Evolutionary conservation across 2,797 vertebrate species (phyloP), one percentile per base, ranked within the genome.

Genomic region (Botia almorhae): DNA sequence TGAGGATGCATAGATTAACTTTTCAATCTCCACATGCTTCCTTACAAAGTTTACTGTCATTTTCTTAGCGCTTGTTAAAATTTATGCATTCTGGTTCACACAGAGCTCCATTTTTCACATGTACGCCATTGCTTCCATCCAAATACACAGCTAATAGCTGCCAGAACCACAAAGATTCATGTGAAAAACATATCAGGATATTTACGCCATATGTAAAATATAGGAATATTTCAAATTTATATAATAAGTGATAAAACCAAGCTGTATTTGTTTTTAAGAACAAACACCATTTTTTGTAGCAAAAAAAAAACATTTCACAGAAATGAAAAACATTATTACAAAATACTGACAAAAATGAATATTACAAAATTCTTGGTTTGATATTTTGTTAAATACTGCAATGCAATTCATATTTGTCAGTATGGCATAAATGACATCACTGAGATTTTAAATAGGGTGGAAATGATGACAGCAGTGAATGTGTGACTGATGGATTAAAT

Each of bases 1-100:
- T 79, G 61, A 83, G 46, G 11, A 48, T 76, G 43, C 58, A 74
- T 65, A 76, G 50, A 80, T 81, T 75, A 69, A 70, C 33, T 23
- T 61, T 63, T 53, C 11, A 70, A n/a, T 48, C 43, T 36, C 53
- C 7, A 50, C 64, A 29, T 29, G 64, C 21, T 46, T 39, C 26
- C 21, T 70, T 39, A 60, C 29, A 61, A 71, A 19, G 33, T 71
- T 63, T 63, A 21, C 43, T n/a, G 29, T 55, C 68, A 71, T 64
- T 70, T 78, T 69, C 21, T 23, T 13, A 58, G 21, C 7, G 6
- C 58, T 67, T 58, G 21, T 69, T 68, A 29, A 56, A 26, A 76
- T 56, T 56, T 51, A 61, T 76, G 29, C 4, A 5, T 51, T 13
- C 43, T 36, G 46, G 43, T 51, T 78, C 56, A 63, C 17, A 48